Percentiles rank a stretch among this genome's conserved stretches.
phyloP scores from a whole-genome alignment of 2,888 invertebrate genomes.

The Nasonia oneida region DNA sequence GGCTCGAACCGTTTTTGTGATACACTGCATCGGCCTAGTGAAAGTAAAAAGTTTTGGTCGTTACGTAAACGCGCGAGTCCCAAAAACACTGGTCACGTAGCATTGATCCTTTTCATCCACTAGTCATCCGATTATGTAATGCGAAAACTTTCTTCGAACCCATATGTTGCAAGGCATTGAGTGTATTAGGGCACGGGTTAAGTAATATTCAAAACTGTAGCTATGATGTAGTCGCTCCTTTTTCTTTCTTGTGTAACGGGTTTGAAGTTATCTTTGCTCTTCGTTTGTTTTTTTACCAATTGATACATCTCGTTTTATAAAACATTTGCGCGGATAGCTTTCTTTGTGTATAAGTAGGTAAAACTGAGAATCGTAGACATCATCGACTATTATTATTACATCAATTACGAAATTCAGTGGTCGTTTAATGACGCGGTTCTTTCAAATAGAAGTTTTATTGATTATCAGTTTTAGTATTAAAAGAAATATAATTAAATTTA shows the following conservation, averaged over 20 bases:
- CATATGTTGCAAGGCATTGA: neutral
- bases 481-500: neutral
- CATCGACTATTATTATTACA: neutral
- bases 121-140: constrained; percentile 70
- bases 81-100: constrained; percentile 44
- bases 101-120: neutral
- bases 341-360: neutral
- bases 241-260: neutral
- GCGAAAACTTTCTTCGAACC: constrained; percentile 70
- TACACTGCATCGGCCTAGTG: constrained; percentile 32
- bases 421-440: neutral
- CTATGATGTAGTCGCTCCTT: neutral
- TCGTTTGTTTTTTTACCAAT: neutral
- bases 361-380: neutral
- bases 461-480: neutral
- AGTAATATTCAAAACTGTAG: constrained; percentile 24
- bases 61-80: constrained; percentile 45
- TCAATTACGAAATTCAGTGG: neutral
- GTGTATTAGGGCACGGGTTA: constrained; percentile 30
- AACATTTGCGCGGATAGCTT: neutral
- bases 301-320: neutral
- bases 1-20: neutral
- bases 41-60: constrained; percentile 53
- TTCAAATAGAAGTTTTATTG: neutral
- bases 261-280: neutral